Evolutionary conservation across 2,797 vertebrate genomes (phyloP).

Genomic region (Heteromormyrus szaboi): DNA sequence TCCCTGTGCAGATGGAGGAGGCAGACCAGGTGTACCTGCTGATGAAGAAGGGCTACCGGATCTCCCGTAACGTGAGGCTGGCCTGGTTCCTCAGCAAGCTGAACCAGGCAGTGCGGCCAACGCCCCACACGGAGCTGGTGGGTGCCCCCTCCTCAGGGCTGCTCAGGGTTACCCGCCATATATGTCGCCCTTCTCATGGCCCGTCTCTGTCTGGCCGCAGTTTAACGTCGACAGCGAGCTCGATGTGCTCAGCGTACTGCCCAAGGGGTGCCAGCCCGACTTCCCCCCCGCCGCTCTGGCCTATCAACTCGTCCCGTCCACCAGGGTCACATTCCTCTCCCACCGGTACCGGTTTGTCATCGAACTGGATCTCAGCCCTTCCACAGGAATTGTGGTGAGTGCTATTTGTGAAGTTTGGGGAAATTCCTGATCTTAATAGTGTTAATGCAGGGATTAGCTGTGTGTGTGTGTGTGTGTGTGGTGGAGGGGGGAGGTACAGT

Average conservation of each 20-base stretch:
- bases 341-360: conserved; percentile 93
- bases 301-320: conserved; percentile 81
- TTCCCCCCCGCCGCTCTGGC: conserved; percentile 61
- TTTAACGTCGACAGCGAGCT: conserved; percentile 78
- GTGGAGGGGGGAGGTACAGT: background rate
- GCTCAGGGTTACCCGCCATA: background rate
- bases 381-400: conserved; percentile 93
- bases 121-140: conserved; percentile 76
- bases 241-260: conserved; percentile 82
- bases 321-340: conserved; percentile 85
- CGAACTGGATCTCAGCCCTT: conserved; percentile 95
- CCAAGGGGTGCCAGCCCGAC: conserved; percentile 85
- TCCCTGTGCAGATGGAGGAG: conserved; percentile 76
- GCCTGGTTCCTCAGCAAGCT: conserved; percentile 91
- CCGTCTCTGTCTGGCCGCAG: conserved; percentile 45
- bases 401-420: too few relatives aligned
- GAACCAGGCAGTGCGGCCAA: conserved; percentile 79
- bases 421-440: background rate
- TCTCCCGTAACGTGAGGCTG: conserved; percentile 90
- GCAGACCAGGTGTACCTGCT: conserved; percentile 89
- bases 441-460: background rate
- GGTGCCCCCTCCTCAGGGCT: conserved; percentile 31
- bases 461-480: background rate
- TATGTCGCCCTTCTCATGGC: background rate
- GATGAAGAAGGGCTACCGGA: conserved; percentile 92